Percentiles rank a stretch among this genome's conserved stretches.
These are phyloP conservation scores for Lutraria rhynchaena DNA, from an alignment of 1,140 invertebrate genomes.

Conservation along the genomic window DNA sequence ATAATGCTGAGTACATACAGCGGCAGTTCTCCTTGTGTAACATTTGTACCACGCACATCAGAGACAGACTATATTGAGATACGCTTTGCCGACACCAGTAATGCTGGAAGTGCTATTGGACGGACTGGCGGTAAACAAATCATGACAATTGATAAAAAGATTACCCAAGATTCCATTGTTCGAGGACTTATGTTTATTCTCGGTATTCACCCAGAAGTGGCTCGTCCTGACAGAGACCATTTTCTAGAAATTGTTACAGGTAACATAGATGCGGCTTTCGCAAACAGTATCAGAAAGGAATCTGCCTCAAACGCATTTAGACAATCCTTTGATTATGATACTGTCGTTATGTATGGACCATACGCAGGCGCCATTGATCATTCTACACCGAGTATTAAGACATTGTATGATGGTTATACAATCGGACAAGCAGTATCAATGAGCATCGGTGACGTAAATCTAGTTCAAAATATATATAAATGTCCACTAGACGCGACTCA, in stretches of 20 bases:
- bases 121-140: slow-evolving; percentile 22
- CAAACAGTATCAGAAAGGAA: background rate
- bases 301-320: slow-evolving; percentile 15
- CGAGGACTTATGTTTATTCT: slow-evolving; percentile 16
- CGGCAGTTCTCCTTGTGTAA: slow-evolving; percentile 5
- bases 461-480: slow-evolving; percentile 17
- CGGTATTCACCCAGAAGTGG: slow-evolving; percentile 11
- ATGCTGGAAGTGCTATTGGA: background rate
- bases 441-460: slow-evolving; percentile 25
- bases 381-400: slow-evolving; percentile 22
- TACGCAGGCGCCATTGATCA: slow-evolving; percentile 1
- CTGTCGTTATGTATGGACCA: slow-evolving; percentile 27
- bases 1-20: slow-evolving; percentile 40
- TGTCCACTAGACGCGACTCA: slow-evolving; percentile 27
- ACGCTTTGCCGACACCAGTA: background rate
- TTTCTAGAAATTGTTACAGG: background rate
- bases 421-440: slow-evolving; percentile 31
- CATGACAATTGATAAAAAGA: background rate
- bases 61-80: slow-evolving; percentile 28
- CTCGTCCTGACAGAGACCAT: slow-evolving; percentile 18
- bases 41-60: slow-evolving; percentile 19
- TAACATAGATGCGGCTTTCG: slow-evolving; percentile 9
- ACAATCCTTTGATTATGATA: slow-evolving; percentile 17
- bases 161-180: slow-evolving; percentile 11
- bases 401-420: slow-evolving; percentile 20